phyloP scores from a whole-genome alignment of 2,113 vertebrate species.

The Sander vitreus region DNA sequence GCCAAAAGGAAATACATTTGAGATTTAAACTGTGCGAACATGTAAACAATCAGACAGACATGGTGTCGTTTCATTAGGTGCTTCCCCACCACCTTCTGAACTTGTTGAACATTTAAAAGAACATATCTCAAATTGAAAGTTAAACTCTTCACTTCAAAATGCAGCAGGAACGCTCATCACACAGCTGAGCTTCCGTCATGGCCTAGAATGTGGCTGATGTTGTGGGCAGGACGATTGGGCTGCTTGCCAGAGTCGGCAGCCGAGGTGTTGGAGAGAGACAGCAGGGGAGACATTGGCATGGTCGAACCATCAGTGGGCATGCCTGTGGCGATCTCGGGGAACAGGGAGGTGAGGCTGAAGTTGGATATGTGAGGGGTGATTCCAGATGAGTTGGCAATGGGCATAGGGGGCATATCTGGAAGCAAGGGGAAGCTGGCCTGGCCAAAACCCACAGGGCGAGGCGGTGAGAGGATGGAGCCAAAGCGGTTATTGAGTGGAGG shows the following conservation, averaged over 20 bases:
- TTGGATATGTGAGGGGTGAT: slow-evolving; percentile 94
- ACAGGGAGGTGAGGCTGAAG: slow-evolving; percentile 97
- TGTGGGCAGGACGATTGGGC: slow-evolving; percentile 96
- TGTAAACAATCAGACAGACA: slow-evolving; percentile 47
- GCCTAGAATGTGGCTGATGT: slow-evolving; percentile 99
- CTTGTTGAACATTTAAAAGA: slow-evolving; percentile 18
- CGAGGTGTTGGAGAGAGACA: slow-evolving; percentile 95
- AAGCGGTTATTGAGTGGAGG: slow-evolving; percentile 95
- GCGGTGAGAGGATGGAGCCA: slow-evolving; percentile 97
- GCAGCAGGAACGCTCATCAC: slow-evolving; percentile 66
- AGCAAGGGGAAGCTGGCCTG: slow-evolving; percentile 96
- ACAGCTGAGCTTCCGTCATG: slow-evolving; percentile 98
- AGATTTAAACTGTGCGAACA: slow-evolving; percentile 30
- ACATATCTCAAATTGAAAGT: background rate
- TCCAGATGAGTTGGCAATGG: slow-evolving; percentile 91
- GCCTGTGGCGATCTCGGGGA: slow-evolving; percentile 96
- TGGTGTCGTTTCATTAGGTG: slow-evolving; percentile 3
- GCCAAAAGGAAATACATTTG: slow-evolving; percentile 11
- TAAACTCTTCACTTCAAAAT: background rate
- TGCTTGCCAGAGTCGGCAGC: slow-evolving; percentile 95
- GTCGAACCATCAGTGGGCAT: slow-evolving; percentile 95
- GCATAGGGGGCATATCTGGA: slow-evolving; percentile 96
- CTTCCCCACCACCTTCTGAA: slow-evolving; percentile 17
- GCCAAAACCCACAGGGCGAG: slow-evolving; percentile 95
- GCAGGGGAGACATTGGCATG: slow-evolving; percentile 95